Evolutionary conservation across 2,797 vertebrate genomes (phyloP), one percentile per base, ranked within the genome.

Genomic region (Brachyrhaphis roseni): DNA sequence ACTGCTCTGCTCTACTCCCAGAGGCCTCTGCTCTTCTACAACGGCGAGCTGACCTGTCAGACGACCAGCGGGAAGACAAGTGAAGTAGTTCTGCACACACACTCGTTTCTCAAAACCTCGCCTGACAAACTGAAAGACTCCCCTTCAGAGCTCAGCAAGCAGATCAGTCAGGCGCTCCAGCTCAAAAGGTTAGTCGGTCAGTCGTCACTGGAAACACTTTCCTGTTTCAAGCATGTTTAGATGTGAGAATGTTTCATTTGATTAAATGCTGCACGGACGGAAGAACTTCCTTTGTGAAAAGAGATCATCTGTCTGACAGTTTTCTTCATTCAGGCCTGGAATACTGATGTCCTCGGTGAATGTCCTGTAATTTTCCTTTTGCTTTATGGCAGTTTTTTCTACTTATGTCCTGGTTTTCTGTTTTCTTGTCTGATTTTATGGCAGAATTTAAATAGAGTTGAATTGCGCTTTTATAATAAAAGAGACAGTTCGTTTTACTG

Each of bases 41-140:
- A 99, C 1, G 98, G 98, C 53, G 97, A 98, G 87, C 78, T 99
- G 91, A 99, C 97, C 1, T 99, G 98, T 92, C 98, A 99, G 95
- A 99, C 97, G 1, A 95, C 95, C n/a, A 99, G 96, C 31, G 98
- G 98, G 47, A 98, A 97, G 93, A 96, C 96, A 81, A 98, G 95
- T 78, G 95, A 84, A 81, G 92, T 98, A 83, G 84, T 87, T 78
- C 95, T 99, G 79, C 96, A 91, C 91, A 98, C 98, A 15, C 98
- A 99, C 90, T 88, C 93, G 68, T 99, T 99, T 90, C 97, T 98
- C 46, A 90, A 90, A 78, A 84, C n/a, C 76, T 77, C 95, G 1
- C 88, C 91, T 70, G 84, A 87, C 45, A 57, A 80, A 5, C 80
- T 83, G 5, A 81, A 89, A 10, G 84, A 83, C 23, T 59, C 83